These are phyloP conservation scores for Galendromus occidentalis DNA, from an alignment of 1,140 invertebrate genomes.

Conservation along the genomic window DNA sequence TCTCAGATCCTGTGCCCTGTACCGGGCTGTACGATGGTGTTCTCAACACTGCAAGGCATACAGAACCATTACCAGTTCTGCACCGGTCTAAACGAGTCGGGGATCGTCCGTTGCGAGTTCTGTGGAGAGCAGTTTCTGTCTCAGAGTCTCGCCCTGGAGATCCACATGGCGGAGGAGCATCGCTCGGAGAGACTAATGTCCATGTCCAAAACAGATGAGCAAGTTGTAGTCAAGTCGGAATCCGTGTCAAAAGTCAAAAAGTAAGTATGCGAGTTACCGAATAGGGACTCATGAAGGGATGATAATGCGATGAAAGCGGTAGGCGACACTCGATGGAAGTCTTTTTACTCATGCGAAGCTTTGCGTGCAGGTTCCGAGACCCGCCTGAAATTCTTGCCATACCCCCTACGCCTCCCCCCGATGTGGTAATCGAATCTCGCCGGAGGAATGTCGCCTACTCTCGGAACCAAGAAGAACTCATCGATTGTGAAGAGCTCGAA, in stretches of 20 bases:
- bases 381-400: neutral
- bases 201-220: neutral
- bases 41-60: neutral
- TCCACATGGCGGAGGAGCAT: slow-evolving; percentile 3
- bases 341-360: neutral
- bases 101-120: slow-evolving; percentile 4
- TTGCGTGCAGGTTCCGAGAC: neutral
- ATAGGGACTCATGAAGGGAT: too few species aligned
- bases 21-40: slow-evolving; percentile 2
- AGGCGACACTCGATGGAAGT: too few species aligned
- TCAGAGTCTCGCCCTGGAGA: neutral
- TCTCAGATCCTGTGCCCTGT: neutral
- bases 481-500: slow-evolving; percentile 11
- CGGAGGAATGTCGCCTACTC: neutral
- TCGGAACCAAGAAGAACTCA: slow-evolving; percentile 7
- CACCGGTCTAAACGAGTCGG: neutral
- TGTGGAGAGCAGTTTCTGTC: slow-evolving; percentile 6
- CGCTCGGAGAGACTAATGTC: neutral
- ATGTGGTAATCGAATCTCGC: neutral
- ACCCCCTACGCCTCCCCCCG: neutral
- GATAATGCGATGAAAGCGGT: too few species aligned
- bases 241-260: slow-evolving; percentile 1
- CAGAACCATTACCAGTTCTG: slow-evolving; percentile 7
- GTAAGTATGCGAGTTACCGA: neutral
- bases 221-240: neutral